phyloP scores from a whole-genome alignment of 2,888 invertebrate genomes.

The Tryphoninae sp. region DNA sequence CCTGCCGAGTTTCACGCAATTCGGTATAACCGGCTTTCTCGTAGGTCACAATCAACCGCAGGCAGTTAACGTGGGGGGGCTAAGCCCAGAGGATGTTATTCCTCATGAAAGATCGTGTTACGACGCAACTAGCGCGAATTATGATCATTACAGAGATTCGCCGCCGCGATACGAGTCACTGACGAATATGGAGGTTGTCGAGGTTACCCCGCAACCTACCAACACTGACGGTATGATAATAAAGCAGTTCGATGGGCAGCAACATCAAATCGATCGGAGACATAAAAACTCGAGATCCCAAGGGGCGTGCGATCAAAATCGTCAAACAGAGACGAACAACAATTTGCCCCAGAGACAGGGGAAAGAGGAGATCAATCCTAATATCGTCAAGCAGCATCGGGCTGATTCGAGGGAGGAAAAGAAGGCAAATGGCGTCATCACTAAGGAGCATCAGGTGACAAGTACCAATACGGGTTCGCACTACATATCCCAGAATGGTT shows the following conservation, averaged over 20 bases:
- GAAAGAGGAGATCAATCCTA: conserved; percentile 74
- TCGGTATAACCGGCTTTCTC: conserved; percentile 83
- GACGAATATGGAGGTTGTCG: conserved; percentile 63
- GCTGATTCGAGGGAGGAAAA: conserved; percentile 43
- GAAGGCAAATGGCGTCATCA: conserved; percentile 59
- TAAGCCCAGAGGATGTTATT: conserved; percentile 84
- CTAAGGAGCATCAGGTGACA: conserved; percentile 74
- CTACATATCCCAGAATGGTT: conserved; percentile 75
- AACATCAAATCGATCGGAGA: conserved; percentile 51
- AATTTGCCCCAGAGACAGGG: conserved; percentile 70
- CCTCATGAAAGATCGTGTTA: conserved; percentile 81
- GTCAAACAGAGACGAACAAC: conserved; percentile 73
- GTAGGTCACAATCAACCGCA: conserved; percentile 83
- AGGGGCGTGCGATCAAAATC: conserved; percentile 48
- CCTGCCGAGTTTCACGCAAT: conserved; percentile 87
- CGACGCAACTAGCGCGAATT: conserved; percentile 75
- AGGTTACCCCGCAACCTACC: conserved; percentile 60
- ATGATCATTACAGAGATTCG: conserved; percentile 69
- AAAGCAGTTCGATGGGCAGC: conserved; percentile 66
- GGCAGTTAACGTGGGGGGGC: conserved; percentile 91
- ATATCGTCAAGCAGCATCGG: conserved; percentile 64
- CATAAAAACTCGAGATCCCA: conserved; percentile 41
- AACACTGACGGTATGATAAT: conserved; percentile 70
- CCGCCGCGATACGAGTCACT: conserved; percentile 74
- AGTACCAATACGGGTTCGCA: conserved; percentile 72